A percentile compares a stretch with the other conserved stretches of the same genome.
Conservation (phyloP, 1,140 invertebrate genomes). For the Limonius californicus region DNA sequence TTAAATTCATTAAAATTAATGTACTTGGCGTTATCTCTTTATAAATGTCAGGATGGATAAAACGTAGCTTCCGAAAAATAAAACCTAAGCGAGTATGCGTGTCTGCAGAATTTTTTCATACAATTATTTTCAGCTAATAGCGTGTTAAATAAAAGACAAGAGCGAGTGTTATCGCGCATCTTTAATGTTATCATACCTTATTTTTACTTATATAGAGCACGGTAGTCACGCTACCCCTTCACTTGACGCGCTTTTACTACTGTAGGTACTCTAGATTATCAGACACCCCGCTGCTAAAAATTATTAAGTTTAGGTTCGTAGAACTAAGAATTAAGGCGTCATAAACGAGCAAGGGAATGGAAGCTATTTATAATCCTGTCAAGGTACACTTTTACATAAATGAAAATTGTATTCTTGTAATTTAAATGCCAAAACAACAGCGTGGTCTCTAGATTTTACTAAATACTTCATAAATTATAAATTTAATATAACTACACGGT, state of each 20-base stretch:
- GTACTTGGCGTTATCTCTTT: neutral
- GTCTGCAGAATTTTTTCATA: neutral
- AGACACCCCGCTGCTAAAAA: slow-evolving; percentile 4
- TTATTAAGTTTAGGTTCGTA: neutral
- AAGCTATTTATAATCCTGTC: neutral
- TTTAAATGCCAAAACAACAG: no score
- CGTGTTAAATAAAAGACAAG: slow-evolving; percentile 9
- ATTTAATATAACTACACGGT: no score
- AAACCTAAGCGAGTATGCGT: neutral
- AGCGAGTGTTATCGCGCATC: slow-evolving; percentile 7
- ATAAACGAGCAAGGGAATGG: neutral
- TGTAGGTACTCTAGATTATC: neutral
- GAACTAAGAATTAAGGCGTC: neutral
- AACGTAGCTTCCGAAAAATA: neutral
- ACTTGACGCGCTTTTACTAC: slow-evolving; percentile 3
- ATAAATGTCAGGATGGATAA: neutral
- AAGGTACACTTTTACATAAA: neutral
- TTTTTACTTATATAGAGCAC: slow-evolving; percentile 9
- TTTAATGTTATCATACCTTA: neutral
- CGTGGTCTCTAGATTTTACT: no score
- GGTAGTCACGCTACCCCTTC: slow-evolving; percentile 4
- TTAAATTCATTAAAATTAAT: neutral
- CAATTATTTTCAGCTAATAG: neutral
- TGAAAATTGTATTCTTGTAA: neutral
- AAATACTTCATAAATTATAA: no score